phyloP scores from a whole-genome alignment of 2,797 vertebrate genomes.

The Onychomys leucogaster region DNA sequence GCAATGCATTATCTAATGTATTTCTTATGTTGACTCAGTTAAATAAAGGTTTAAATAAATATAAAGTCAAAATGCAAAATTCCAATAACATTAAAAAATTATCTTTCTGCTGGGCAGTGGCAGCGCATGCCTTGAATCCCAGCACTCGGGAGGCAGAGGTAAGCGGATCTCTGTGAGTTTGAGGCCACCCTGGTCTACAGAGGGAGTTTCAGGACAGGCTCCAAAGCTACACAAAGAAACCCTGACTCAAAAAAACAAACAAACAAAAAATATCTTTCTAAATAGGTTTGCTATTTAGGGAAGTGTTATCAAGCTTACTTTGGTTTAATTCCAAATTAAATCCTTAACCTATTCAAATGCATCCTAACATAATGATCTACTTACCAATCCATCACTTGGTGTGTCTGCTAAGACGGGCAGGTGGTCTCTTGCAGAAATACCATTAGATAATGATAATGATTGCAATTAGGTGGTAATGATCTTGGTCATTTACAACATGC shows the following conservation, averaged over 20 bases:
- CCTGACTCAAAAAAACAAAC: no score
- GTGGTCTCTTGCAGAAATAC: slow-evolving; percentile 78
- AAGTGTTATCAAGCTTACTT: slow-evolving; percentile 37
- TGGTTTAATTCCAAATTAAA: slow-evolving; percentile 68
- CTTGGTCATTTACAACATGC: slow-evolving; percentile 80
- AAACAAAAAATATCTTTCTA: not conserved
- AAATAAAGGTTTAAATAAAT: slow-evolving; percentile 46
- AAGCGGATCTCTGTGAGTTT: no score
- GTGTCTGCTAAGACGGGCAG: slow-evolving; percentile 79
- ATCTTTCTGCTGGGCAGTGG: no score
- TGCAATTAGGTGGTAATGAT: slow-evolving; percentile 82
- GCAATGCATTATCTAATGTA: not conserved
- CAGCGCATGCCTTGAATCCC: no score
- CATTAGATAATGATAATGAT: slow-evolving; percentile 79
- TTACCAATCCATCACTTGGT: slow-evolving; percentile 76
- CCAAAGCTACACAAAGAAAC: no score
- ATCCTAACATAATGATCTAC: slow-evolving; percentile 59
- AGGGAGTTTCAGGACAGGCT: no score
- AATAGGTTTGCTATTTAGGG: slow-evolving; percentile 53
- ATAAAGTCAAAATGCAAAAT: not conserved
- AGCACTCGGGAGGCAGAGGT: no score
- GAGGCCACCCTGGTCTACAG: no score
- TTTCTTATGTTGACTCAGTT: slow-evolving; percentile 20
- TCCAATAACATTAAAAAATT: not conserved
- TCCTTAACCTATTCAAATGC: slow-evolving; percentile 64